Evolutionary conservation across 1,140 invertebrate species (phyloP).

Genomic region (Sarcophaga peregrina): DNA sequence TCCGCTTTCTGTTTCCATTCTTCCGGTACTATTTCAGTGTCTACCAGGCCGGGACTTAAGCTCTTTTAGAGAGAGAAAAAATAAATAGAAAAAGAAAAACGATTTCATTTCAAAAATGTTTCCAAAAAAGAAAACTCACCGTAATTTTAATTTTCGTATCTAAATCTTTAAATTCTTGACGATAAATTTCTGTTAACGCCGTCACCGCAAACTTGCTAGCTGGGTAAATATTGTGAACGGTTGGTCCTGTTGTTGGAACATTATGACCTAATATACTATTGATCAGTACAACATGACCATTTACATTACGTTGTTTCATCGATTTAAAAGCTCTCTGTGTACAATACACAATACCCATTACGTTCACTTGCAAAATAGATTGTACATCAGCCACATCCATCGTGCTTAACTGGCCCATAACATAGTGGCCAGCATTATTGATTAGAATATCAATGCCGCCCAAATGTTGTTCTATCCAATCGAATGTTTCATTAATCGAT

Average conservation of each 20-base stretch:
- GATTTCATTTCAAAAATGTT: background rate
- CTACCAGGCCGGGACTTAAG: slow-evolving; percentile 71
- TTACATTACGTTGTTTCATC: slow-evolving; percentile 74
- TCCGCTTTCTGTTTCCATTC: background rate
- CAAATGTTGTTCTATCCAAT: slow-evolving; percentile 72
- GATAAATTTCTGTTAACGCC: slow-evolving; percentile 73
- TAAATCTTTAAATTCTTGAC: slow-evolving; percentile 72
- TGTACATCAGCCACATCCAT: slow-evolving; percentile 65
- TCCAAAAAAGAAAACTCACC: slow-evolving; percentile 66
- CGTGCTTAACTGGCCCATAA: slow-evolving; percentile 62
- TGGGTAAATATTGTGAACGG: slow-evolving; percentile 71
- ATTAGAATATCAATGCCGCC: slow-evolving; percentile 78
- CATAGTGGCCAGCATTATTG: slow-evolving; percentile 78
- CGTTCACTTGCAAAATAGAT: slow-evolving; percentile 75
- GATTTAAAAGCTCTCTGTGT: slow-evolving; percentile 74
- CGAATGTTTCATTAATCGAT: slow-evolving; percentile 75
- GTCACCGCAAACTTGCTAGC: slow-evolving; percentile 78
- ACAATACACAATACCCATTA: slow-evolving; percentile 75
- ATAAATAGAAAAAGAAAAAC: slow-evolving; percentile 22
- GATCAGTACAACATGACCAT: slow-evolving; percentile 79
- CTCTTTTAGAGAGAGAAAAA: slow-evolving; percentile 61
- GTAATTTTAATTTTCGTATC: slow-evolving; percentile 76
- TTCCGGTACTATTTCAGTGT: slow-evolving; percentile 67
- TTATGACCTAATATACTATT: slow-evolving; percentile 73
- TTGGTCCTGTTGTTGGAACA: slow-evolving; percentile 59